These are phyloP conservation scores for Anser brachyrhynchus DNA, from an alignment of 2,113 vertebrate species.

Conservation along the genomic window DNA sequence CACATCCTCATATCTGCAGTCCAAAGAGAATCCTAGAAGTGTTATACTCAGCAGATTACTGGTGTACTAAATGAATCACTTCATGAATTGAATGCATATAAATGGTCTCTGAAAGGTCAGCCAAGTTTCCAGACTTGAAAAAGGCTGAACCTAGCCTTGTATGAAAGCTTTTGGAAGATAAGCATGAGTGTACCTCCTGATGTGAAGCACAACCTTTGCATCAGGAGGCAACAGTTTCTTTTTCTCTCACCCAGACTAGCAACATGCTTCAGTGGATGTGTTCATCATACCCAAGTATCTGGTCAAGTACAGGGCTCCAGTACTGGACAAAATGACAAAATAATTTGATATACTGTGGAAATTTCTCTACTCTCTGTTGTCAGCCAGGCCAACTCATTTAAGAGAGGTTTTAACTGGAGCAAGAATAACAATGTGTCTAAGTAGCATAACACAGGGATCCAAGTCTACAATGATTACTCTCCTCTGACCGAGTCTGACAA, in stretches of 20 bases:
- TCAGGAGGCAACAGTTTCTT: neutral
- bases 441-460: neutral
- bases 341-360: neutral
- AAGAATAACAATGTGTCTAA: neutral
- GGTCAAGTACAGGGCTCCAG: neutral
- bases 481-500: neutral
- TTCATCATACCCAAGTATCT: neutral
- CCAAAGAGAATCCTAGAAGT: neutral
- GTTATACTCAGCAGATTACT: neutral
- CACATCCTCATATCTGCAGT: neutral
- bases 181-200: neutral
- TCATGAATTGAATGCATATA: neutral
- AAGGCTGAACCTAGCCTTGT: neutral
- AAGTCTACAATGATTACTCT: neutral
- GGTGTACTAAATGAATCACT: neutral
- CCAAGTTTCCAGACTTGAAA: neutral
- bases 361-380: neutral
- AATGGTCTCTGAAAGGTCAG: constrained; percentile 1
- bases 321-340: neutral
- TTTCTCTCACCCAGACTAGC: neutral
- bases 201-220: neutral
- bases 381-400: neutral
- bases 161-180: neutral
- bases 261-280: neutral
- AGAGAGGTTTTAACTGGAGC: neutral